Evolutionary conservation across 2,888 invertebrate genomes (phyloP), one percentile per base, ranked within the genome.

Genomic region (Dryobotodes eremita): DNA sequence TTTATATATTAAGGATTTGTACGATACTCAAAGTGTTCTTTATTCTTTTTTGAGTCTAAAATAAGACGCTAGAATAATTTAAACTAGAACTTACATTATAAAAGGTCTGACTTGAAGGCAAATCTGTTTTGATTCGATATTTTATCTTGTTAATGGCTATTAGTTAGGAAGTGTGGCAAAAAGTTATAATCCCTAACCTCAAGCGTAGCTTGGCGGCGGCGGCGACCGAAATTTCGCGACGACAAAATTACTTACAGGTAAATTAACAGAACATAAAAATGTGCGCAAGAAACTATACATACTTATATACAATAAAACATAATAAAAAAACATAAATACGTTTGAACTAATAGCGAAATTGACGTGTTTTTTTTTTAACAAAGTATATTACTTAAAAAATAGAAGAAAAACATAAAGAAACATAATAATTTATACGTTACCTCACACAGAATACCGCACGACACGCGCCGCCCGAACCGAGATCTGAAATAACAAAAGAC

Each of bases 401-500:
- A 81, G 74, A 79, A 64, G 13, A 11, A 78, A 88, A 80, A 48
- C 0, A 79, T 55, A 75, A 36, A 72, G 83, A 76, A 0, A 79
- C 74, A 83, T n/a, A 85, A 61, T 15, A 48, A 64, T 20, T 73
- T 71, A 92, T 93, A 93, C 92, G 62, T 94, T 93, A 95, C 94
- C 95, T 91, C 53, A 64, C 68, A 59, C 59, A 64, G 75, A 70
- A 70, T 61, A 70, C 64, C 20, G 77, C 74, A 73, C 65, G 53
- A 26, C 64, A 36, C 65, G 57, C 82, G 20, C 72, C 70, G 62
- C 73, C 62, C 89, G 71, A 59, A 71, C 55, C 89, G 71, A 89
- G 90, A 87, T 92, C 95, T 95, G 94, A 89, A 94, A 94, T 83
- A 85, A 90, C 89, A 89, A 85, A 85, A 88, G 82, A 89, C 72